Percentiles rank a stretch among this genome's conserved stretches.
Conservation (phyloP, 2,113 vertebrate species). For the Indicator indicator region DNA sequence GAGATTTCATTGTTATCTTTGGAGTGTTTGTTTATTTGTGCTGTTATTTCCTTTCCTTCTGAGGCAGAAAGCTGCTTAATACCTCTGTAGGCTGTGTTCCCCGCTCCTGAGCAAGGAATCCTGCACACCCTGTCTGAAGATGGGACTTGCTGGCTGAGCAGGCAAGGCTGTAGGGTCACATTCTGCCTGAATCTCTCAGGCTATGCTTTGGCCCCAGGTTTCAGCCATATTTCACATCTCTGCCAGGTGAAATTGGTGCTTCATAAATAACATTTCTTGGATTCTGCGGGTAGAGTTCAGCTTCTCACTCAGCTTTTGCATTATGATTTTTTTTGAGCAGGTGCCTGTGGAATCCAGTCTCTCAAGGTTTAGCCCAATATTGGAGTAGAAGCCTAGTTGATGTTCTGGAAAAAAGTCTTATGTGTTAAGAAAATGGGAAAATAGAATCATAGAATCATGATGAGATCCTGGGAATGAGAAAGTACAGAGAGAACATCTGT, state of each 20-base stretch:
- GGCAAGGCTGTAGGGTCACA: too few species aligned
- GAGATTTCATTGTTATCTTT: conserved; percentile 61
- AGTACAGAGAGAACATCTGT: neutral
- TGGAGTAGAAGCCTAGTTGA: neutral
- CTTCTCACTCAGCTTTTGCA: neutral
- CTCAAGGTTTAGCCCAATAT: neutral
- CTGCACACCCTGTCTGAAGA: rapidly evolving
- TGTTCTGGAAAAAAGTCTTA: neutral
- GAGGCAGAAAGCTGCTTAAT: neutral
- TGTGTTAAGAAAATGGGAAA: neutral
- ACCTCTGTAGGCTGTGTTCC: neutral
- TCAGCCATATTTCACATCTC: rapidly evolving
- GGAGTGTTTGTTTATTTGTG: conserved; percentile 56
- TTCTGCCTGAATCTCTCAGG: neutral
- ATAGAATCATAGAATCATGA: too few species aligned
- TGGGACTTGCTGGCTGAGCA: neutral
- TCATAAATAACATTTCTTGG: rapidly evolving
- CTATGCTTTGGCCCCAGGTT: neutral
- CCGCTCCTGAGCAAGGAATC: rapidly evolving
- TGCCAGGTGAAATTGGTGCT: neutral
- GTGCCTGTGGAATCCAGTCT: neutral
- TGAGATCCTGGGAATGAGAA: neutral
- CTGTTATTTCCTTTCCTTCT: neutral
- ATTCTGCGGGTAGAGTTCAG: rapidly evolving
- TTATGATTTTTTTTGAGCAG: neutral